A percentile compares a stretch with the other conserved stretches of the same genome.
These are phyloP conservation scores for Drosophila tsacasi DNA, from an alignment of 1,140 invertebrate genomes.

Conservation along the genomic window DNA sequence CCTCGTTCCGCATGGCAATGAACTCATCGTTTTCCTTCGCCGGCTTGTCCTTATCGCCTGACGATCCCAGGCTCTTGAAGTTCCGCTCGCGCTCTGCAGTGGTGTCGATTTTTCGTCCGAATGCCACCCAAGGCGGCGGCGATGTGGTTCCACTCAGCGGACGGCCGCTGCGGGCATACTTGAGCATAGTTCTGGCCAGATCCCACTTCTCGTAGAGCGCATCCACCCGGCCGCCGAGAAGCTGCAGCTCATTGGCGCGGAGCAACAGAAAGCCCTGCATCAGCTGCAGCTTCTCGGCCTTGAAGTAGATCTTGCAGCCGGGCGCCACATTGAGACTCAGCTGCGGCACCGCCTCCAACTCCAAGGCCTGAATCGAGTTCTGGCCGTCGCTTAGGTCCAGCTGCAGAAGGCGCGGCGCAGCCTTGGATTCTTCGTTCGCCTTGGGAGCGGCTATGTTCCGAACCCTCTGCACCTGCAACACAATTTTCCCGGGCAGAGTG, in stretches of 20 bases:
- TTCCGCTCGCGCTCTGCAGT: conserved; percentile 88
- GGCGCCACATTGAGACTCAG: conserved; percentile 91
- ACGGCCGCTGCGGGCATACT: conserved; percentile 88
- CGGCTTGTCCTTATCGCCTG: conserved; percentile 87
- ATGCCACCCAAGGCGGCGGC: conserved; percentile 95
- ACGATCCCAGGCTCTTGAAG: conserved; percentile 89
- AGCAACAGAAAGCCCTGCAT: conserved; percentile 91
- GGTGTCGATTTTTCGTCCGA: conserved; percentile 90
- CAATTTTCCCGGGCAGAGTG: conserved; percentile 88
- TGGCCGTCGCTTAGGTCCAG: conserved; percentile 94
- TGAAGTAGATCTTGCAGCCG: conserved; percentile 89
- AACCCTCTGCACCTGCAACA: conserved; percentile 95
- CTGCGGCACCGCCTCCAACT: conserved; percentile 89
- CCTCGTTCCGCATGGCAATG: conserved; percentile 93
- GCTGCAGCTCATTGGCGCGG: conserved; percentile 87
- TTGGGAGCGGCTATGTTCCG: conserved; percentile 96
- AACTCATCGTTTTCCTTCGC: conserved; percentile 92
- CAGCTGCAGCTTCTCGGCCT: conserved; percentile 86
- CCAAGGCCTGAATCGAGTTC: conserved; percentile 89
- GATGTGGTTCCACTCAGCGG: conserved; percentile 89
- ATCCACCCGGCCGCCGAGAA: conserved; percentile 93
- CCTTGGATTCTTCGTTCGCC: conserved; percentile 93
- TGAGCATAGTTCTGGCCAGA: conserved; percentile 91
- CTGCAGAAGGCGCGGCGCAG: conserved; percentile 93
- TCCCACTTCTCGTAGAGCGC: conserved; percentile 96